A percentile compares a stretch with the other conserved stretches of the same genome.
Evolutionary conservation across 2,797 vertebrate genomes (phyloP).

Genomic region (Bovichtus diacanthus): DNA sequence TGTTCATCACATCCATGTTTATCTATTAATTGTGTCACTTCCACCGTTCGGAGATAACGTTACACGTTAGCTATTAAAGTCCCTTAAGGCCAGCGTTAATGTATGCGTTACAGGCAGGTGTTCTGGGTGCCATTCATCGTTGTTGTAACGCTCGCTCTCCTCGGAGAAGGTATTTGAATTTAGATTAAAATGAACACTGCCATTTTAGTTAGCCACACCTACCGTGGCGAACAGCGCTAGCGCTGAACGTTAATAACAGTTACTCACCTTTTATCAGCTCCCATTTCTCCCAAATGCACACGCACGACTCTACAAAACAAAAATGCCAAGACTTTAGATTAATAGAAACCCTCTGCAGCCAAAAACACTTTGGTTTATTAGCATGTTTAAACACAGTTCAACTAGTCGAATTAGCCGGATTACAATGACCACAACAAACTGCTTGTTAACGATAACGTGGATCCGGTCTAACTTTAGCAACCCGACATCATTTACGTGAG

Average conservation of each 20-base stretch:
- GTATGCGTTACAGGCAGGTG: background rate
- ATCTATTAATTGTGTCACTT: too few relatives aligned
- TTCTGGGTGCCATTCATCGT: fast-evolving
- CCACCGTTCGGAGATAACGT: background rate
- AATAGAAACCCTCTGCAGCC: fast-evolving
- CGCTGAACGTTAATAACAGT: background rate
- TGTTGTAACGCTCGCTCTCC: fast-evolving
- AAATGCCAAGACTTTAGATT: fast-evolving
- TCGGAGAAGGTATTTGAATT: background rate
- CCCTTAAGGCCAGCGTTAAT: too few relatives aligned
- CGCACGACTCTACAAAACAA: slow-evolving; percentile 21
- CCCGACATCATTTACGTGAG: background rate
- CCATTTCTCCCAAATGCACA: slow-evolving; percentile 75
- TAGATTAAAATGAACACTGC: background rate
- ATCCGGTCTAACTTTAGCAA: slow-evolving; percentile 14
- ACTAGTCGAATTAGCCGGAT: fast-evolving
- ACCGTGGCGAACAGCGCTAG: background rate
- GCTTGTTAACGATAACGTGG: slow-evolving; percentile 25
- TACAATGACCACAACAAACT: background rate
- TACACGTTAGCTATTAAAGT: background rate
- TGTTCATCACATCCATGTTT: too few relatives aligned
- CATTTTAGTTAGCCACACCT: slow-evolving; percentile 4
- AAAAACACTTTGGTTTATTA: background rate
- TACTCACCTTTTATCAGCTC: slow-evolving; percentile 86
- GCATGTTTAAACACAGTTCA: fast-evolving